Evolutionary conservation across 2,888 invertebrate genomes (phyloP).

Genomic region (Coecobrya sp.): DNA sequence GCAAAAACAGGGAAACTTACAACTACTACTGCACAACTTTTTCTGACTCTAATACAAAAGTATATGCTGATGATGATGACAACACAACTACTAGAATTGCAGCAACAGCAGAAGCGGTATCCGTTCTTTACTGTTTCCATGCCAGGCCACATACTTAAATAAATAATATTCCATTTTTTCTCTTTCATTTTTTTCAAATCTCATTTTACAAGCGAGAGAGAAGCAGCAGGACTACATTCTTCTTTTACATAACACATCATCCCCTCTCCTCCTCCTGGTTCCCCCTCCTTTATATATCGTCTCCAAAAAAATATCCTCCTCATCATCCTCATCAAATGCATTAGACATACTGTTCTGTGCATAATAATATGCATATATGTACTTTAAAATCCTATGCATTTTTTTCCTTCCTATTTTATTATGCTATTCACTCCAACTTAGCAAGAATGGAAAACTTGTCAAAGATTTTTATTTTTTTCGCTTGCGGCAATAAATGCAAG

Average conservation of each 20-base stretch:
- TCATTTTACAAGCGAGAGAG: neutral
- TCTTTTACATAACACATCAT: neutral
- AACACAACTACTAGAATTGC: neutral
- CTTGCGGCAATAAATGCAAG: slow-evolving; percentile 70
- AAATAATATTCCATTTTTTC: slow-evolving; percentile 24
- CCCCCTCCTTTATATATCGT: no score
- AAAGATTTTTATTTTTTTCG: slow-evolving; percentile 59
- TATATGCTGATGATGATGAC: neutral
- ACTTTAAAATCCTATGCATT: slow-evolving; percentile 12
- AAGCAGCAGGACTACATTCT: neutral
- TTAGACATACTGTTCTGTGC: no score
- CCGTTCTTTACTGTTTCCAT: slow-evolving; percentile 25
- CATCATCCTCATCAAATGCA: no score
- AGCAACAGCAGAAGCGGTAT: slow-evolving; percentile 20
- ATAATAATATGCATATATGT: no score
- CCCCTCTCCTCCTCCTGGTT: neutral
- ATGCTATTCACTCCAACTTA: neutral
- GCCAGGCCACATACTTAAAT: slow-evolving; percentile 16
- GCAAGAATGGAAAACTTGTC: slow-evolving; percentile 58
- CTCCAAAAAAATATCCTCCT: no score
- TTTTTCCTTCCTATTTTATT: neutral
- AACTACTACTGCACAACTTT: no score
- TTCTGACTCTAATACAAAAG: neutral
- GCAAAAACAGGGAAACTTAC: neutral
- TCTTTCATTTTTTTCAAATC: slow-evolving; percentile 22